Conservation (phyloP, 2,113 vertebrate genomes). For the Taxidea taxus region DNA sequence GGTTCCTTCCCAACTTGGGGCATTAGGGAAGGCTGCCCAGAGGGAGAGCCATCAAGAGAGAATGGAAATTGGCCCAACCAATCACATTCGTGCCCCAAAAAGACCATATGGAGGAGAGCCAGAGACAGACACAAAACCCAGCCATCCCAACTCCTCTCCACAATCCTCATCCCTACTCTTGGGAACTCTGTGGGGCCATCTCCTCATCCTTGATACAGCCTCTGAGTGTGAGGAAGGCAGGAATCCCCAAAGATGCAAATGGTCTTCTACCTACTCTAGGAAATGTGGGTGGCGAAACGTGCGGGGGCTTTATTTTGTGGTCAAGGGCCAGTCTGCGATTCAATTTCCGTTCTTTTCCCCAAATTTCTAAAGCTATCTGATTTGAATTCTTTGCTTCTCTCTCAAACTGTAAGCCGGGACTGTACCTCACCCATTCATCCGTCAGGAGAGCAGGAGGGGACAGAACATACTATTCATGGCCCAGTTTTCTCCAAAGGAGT, state of each 20-base stretch:
- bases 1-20: neutral
- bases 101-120: neutral
- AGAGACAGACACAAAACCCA: neutral
- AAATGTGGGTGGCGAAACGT: neutral
- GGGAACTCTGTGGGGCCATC: neutral
- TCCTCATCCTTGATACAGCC: neutral
- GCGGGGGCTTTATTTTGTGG: neutral
- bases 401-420: neutral
- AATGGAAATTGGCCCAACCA: neutral
- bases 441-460: neutral
- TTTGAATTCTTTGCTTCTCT: neutral
- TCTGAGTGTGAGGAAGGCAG: neutral
- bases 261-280: neutral
- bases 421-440: neutral
- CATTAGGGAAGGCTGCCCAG: neutral
- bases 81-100: neutral
- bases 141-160: neutral
- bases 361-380: neutral
- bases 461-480: neutral
- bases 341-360: neutral
- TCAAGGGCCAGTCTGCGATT: neutral
- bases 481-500: neutral
- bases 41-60: neutral
- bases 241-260: neutral
- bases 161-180: neutral